Conservation (phyloP, 2,888 invertebrate genomes). For the Phania funesta region DNA sequence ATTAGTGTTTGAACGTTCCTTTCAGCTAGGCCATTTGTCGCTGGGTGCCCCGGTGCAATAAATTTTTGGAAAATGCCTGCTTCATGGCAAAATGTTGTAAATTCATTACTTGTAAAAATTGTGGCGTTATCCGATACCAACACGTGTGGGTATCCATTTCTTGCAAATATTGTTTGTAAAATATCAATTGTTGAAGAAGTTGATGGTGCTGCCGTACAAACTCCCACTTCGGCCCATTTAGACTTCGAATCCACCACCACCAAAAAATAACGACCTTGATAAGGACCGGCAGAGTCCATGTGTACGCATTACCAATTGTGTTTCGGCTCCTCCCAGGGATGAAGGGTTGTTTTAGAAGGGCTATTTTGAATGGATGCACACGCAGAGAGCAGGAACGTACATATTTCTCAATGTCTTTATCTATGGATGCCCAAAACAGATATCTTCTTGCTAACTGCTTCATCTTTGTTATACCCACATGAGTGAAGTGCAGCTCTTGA, state of each 20-base stretch:
- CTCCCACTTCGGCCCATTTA: constrained; percentile 45
- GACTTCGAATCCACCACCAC: constrained; percentile 47
- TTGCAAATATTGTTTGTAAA: constrained; percentile 36
- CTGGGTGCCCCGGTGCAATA: not conserved
- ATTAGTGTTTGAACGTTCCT: not conserved
- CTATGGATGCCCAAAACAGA: constrained; percentile 56
- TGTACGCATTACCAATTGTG: constrained; percentile 53
- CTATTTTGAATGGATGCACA: constrained; percentile 57
- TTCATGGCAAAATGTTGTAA: not conserved
- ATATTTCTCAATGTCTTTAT: not conserved
- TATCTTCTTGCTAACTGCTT: constrained; percentile 50
- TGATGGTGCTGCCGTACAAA: constrained; percentile 38
- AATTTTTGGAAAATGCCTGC: not conserved
- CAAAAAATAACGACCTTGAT: constrained; percentile 37
- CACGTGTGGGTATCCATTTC: constrained; percentile 52
- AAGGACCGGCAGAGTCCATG: constrained; percentile 50
- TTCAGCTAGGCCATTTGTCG: not conserved
- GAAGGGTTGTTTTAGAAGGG: constrained; percentile 41
- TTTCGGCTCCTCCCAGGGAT: constrained; percentile 55
- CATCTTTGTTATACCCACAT: not conserved
- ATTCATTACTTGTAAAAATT: constrained; percentile 52
- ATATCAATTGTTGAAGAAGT: constrained; percentile 50
- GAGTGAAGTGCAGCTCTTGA: not conserved
- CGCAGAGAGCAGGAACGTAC: not conserved
- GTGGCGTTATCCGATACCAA: constrained; percentile 59